Evolutionary conservation across 2,888 invertebrate species (phyloP).

Genomic region (Lycaena phlaeas): DNA sequence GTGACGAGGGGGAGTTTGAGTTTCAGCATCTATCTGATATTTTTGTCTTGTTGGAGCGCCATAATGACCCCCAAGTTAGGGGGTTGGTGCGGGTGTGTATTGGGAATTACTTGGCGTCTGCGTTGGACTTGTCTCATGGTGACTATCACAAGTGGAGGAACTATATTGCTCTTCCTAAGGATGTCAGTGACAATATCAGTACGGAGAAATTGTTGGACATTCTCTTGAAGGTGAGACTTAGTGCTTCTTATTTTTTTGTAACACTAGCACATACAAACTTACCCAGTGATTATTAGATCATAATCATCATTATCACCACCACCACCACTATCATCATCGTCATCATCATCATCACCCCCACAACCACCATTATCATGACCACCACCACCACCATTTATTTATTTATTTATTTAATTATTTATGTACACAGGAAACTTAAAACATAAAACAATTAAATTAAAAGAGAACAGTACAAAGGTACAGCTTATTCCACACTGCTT

Average conservation of each 20-base stretch:
- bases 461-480: too few relatives aligned
- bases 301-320: too few relatives aligned
- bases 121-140: slow-evolving; percentile 70
- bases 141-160: slow-evolving; percentile 67
- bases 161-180: slow-evolving; percentile 42
- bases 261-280: neutral
- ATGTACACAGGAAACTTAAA: too few relatives aligned
- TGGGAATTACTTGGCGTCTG: slow-evolving; percentile 77
- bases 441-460: too few relatives aligned
- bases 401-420: too few relatives aligned
- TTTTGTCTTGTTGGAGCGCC: slow-evolving; percentile 75
- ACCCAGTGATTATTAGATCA: too few relatives aligned
- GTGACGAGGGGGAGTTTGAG: slow-evolving; percentile 34
- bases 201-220: slow-evolving; percentile 66
- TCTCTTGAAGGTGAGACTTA: slow-evolving; percentile 64
- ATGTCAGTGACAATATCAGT: slow-evolving; percentile 43
- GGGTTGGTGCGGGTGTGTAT: slow-evolving; percentile 80
- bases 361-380: too few relatives aligned
- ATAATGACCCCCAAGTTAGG: slow-evolving; percentile 87
- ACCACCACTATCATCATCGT: too few relatives aligned
- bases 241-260: neutral
- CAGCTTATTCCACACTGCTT: too few relatives aligned
- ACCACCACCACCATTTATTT: too few relatives aligned
- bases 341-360: too few relatives aligned
- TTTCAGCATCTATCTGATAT: slow-evolving; percentile 80